A percentile compares a stretch with the other conserved stretches of the same genome.
phyloP scores from a whole-genome alignment of 2,113 vertebrate genomes.

The Ageneiosus marmoratus region DNA sequence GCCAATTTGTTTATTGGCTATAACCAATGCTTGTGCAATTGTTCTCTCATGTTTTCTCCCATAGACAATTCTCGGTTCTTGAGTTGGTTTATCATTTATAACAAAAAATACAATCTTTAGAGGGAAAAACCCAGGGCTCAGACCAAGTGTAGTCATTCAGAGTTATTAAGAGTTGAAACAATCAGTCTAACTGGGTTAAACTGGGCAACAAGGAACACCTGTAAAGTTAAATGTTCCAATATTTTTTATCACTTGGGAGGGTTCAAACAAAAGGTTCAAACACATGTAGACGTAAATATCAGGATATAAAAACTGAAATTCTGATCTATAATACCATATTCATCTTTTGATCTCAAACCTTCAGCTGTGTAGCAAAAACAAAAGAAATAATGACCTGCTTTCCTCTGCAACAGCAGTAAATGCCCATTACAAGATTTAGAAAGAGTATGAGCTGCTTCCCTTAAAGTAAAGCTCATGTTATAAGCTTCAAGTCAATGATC shows the following conservation, averaged over 20 bases:
- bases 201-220: neutral
- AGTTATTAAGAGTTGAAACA: neutral
- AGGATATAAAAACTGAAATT: neutral
- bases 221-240: neutral
- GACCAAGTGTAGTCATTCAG: neutral
- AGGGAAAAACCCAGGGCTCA: neutral
- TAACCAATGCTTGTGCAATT: neutral
- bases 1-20: neutral
- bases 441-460: neutral
- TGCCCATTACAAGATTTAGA: conserved; percentile 23
- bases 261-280: neutral
- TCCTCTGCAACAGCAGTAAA: conserved; percentile 6
- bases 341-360: neutral
- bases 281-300: neutral
- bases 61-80: neutral
- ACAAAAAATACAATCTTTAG: neutral
- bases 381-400: neutral
- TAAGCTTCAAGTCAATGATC: conserved; percentile 30
- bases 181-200: neutral
- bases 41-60: neutral
- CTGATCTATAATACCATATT: neutral
- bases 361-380: neutral
- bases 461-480: conserved; percentile 13
- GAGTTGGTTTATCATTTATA: neutral
- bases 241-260: neutral